Evolutionary conservation across 2,797 vertebrate genomes (phyloP).

Genomic region (Scarus forsteni): DNA sequence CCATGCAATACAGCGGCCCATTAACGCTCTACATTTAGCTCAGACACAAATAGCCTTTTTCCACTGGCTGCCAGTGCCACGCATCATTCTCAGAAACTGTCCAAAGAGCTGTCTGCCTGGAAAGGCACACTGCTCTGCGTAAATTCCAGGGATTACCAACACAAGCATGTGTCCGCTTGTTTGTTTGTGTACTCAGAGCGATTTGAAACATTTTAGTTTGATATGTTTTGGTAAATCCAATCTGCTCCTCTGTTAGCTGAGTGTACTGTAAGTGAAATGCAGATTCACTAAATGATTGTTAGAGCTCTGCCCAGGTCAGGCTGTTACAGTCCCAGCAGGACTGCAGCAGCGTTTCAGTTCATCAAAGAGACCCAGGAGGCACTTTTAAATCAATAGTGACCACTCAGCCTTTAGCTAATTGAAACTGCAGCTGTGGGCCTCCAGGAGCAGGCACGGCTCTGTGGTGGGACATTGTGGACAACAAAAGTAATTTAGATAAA

Average conservation of each 20-base stretch:
- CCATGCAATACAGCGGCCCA: constrained; percentile 74
- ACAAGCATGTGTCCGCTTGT: constrained; percentile 35
- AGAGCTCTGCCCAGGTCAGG: constrained; percentile 23
- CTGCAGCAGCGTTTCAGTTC: constrained; percentile 43
- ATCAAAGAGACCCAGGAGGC: constrained; percentile 51
- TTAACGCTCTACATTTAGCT: constrained; percentile 87
- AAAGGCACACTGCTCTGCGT: constrained; percentile 64
- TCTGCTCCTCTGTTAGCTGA: not conserved
- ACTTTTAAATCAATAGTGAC: constrained; percentile 74
- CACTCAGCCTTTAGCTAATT: constrained; percentile 77
- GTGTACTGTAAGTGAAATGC: constrained; percentile 28
- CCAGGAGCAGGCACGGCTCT: constrained; percentile 49
- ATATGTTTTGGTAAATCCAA: not conserved
- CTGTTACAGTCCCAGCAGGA: constrained; percentile 30
- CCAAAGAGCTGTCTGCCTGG: constrained; percentile 69
- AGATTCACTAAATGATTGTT: constrained; percentile 26
- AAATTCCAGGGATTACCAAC: constrained; percentile 75
- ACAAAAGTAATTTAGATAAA: constrained; percentile 51
- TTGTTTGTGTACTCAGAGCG: constrained; percentile 51
- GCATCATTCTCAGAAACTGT: constrained; percentile 82
- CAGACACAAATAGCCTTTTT: constrained; percentile 88
- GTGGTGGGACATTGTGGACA: constrained; percentile 50
- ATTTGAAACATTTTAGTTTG: constrained; percentile 33
- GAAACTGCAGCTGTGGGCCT: constrained; percentile 62
- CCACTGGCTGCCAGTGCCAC: constrained; percentile 82